These are phyloP conservation scores for Phrynocephalus vlangalii DNA, from an alignment of 2,797 vertebrate genomes.

Conservation along the genomic window DNA sequence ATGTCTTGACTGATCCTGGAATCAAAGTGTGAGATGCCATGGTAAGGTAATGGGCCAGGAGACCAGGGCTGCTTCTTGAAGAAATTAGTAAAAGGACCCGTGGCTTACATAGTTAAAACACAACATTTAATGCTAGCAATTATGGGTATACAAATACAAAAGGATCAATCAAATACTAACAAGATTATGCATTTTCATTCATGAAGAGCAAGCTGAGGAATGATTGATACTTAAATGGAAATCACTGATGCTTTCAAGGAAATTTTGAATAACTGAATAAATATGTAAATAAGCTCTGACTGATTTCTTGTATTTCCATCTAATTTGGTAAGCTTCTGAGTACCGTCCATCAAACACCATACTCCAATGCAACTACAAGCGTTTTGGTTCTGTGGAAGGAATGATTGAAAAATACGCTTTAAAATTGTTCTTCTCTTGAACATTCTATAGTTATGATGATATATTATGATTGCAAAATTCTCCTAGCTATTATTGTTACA, in stretches of 20 bases:
- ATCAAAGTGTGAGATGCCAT: no score
- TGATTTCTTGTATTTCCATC: conserved; percentile 1
- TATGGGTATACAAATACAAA: no score
- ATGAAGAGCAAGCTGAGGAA: background rate
- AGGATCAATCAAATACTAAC: no score
- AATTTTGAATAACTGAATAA: conserved; percentile 24
- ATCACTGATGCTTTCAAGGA: background rate
- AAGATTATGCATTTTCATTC: background rate
- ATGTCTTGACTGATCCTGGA: no score
- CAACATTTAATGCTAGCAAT: no score
- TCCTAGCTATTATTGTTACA: conserved; percentile 54
- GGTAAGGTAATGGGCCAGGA: no score
- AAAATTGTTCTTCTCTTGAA: conserved; percentile 17
- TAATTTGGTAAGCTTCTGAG: background rate
- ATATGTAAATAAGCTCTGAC: conserved; percentile 22
- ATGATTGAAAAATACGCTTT: conserved; percentile 49
- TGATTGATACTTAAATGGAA: conserved; percentile 1
- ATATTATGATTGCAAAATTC: conserved; percentile 50
- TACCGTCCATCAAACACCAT: background rate
- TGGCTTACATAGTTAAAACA: no score
- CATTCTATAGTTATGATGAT: conserved; percentile 52
- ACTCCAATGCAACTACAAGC: conserved; percentile 19
- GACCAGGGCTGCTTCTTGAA: no score
- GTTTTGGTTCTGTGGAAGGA: conserved; percentile 9
- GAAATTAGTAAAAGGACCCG: no score